Percentiles rank a stretch among this genome's conserved stretches.
Conservation (phyloP, 2,888 invertebrate species). For the Zelleria hepariella region DNA sequence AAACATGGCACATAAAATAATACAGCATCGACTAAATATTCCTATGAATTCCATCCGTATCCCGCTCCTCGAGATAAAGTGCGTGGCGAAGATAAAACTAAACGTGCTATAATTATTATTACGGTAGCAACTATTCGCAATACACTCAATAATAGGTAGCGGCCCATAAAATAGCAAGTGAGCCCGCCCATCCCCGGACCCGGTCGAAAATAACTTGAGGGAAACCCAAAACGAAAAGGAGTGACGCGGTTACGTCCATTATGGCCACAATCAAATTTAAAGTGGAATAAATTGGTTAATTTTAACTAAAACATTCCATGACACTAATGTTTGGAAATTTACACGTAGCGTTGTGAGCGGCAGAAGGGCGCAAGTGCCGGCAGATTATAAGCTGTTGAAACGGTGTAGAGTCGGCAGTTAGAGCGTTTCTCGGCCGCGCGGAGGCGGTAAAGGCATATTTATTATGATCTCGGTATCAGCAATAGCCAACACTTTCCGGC, state of each 20-base stretch:
- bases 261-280: conserved; percentile 15
- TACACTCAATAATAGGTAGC: conserved; percentile 2
- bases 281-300: conserved; percentile 21
- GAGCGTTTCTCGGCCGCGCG: conserved; percentile 18
- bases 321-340: conserved; percentile 39
- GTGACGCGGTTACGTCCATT: conserved; percentile 7
- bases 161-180: neutral
- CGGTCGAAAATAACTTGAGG: neutral
- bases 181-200: conserved; percentile 1
- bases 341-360: conserved; percentile 22
- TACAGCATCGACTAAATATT: neutral
- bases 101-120: neutral
- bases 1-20: neutral
- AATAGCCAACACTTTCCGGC: conserved; percentile 70
- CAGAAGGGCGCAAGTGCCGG: conserved; percentile 19
- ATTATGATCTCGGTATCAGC: conserved; percentile 71
- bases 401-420: conserved; percentile 7
- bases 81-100: neutral
- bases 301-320: conserved; percentile 28
- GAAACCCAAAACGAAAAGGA: conserved; percentile 4
- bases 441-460: conserved; percentile 72
- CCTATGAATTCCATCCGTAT: neutral
- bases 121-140: conserved; percentile 4
- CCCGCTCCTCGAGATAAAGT: neutral
- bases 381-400: conserved; percentile 6